These are phyloP conservation scores for Caloenas nicobarica DNA, from an alignment of 2,113 vertebrate genomes.

Conservation along the genomic window DNA sequence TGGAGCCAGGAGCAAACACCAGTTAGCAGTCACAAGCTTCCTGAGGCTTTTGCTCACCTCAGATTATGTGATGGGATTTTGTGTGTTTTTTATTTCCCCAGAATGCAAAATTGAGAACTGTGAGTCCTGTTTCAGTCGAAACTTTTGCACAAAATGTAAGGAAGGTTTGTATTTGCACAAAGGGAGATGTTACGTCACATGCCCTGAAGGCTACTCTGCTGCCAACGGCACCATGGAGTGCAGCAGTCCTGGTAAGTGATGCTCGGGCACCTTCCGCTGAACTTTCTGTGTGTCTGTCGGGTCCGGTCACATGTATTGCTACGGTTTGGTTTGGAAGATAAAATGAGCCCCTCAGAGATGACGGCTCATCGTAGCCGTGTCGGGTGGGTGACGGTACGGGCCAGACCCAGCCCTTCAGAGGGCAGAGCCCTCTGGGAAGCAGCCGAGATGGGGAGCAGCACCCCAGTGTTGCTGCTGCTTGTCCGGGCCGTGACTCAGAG, in stretches of 20 bases:
- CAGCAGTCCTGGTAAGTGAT: conserved; percentile 84
- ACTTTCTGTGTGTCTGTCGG: accelerated
- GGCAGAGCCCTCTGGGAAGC: not conserved
- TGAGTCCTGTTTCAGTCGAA: conserved; percentile 96
- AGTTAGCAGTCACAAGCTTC: no score
- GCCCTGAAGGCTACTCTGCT: conserved; percentile 85
- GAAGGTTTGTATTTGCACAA: conserved; percentile 95
- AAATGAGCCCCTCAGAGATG: accelerated
- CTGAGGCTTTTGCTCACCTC: not conserved
- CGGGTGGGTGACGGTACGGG: not conserved
- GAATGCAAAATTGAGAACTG: conserved; percentile 99
- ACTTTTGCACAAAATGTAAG: conserved; percentile 99
- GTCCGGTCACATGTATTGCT: accelerated
- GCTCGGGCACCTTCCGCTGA: not conserved
- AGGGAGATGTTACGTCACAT: conserved; percentile 89
- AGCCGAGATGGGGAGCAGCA: not conserved
- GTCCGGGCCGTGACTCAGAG: not conserved
- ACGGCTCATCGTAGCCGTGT: accelerated
- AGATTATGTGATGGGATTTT: not conserved
- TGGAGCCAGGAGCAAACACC: not conserved
- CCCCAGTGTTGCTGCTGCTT: accelerated
- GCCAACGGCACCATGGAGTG: conserved; percentile 93
- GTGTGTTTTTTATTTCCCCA: conserved; percentile 60
- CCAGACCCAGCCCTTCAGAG: not conserved
- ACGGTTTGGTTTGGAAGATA: not conserved